These are phyloP conservation scores for Hylia prasina DNA, from an alignment of 2,113 vertebrate species.

Conservation along the genomic window DNA sequence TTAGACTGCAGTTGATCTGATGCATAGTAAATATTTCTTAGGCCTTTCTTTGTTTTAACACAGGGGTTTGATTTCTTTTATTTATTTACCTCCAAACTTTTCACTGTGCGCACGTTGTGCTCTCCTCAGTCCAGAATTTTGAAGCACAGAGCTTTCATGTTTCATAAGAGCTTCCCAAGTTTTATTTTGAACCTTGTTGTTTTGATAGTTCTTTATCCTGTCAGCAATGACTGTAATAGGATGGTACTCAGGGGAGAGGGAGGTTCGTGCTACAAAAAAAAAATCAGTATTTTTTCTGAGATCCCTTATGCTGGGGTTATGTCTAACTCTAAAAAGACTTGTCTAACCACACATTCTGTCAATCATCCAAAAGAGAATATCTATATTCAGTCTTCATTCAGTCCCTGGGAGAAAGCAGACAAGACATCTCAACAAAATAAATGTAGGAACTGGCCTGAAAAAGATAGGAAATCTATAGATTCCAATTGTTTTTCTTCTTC, in stretches of 20 bases:
- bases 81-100: not conserved
- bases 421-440: not conserved
- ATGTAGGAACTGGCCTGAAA: not conserved
- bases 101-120: not conserved
- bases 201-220: conserved; percentile 17
- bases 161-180: not conserved
- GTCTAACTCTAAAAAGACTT: not conserved
- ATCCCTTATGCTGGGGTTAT: not conserved
- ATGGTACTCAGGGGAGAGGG: not conserved
- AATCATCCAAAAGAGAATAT: not conserved
- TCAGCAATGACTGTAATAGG: not conserved
- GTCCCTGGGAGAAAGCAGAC: not conserved
- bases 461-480: not conserved
- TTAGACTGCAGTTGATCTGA: not conserved
- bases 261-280: not conserved
- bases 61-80: not conserved
- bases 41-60: not conserved
- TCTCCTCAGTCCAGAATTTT: not conserved
- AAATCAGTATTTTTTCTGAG: not conserved
- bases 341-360: conserved; percentile 5
- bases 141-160: not conserved
- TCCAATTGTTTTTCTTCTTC: not conserved
- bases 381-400: not conserved
- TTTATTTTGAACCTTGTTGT: conserved; percentile 21
- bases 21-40: not conserved